Percentiles rank a stretch among this genome's conserved stretches.
Conservation (phyloP, 2,888 invertebrate genomes). For the Plagodis pulveraria region DNA sequence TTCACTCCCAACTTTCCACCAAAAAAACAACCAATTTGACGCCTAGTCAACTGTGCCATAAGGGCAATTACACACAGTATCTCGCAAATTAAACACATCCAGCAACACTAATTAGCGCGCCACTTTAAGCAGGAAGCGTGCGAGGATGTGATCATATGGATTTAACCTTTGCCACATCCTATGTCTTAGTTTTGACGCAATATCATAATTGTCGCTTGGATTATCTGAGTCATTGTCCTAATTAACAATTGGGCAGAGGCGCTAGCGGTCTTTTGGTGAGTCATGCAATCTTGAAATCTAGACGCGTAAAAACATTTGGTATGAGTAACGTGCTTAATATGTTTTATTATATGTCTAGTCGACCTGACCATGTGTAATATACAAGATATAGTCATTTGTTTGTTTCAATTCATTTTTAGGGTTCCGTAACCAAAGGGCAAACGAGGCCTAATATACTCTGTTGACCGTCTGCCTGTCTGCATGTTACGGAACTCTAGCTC, state of each 20-base stretch:
- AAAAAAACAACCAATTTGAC: slow-evolving; percentile 1
- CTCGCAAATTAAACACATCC: slow-evolving; percentile 49
- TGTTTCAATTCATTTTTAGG: no score
- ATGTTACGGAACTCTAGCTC: no score
- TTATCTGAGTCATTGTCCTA: slow-evolving; percentile 56
- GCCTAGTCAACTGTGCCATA: slow-evolving; percentile 33
- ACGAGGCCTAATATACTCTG: no score
- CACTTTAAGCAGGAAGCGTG: slow-evolving; percentile 74
- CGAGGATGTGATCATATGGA: slow-evolving; percentile 80
- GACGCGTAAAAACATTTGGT: slow-evolving; percentile 21
- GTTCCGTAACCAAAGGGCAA: no score
- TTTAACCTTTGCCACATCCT: slow-evolving; percentile 82
- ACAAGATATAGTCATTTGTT: no score
- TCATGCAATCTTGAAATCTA: slow-evolving; percentile 27
- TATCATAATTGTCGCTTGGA: slow-evolving; percentile 53
- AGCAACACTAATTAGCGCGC: slow-evolving; percentile 69
- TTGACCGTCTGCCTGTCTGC: no score
- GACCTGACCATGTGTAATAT: not conserved
- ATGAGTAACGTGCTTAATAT: slow-evolving; percentile 14
- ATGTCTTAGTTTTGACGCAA: slow-evolving; percentile 69
- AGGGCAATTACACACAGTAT: slow-evolving; percentile 38
- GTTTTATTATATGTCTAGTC: slow-evolving; percentile 4
- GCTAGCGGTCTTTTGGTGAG: slow-evolving; percentile 33
- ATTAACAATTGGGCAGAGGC: slow-evolving; percentile 30
- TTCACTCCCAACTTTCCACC: no score